phyloP scores from a whole-genome alignment of 2,113 vertebrate genomes.

The Nannospalax galili region DNA sequence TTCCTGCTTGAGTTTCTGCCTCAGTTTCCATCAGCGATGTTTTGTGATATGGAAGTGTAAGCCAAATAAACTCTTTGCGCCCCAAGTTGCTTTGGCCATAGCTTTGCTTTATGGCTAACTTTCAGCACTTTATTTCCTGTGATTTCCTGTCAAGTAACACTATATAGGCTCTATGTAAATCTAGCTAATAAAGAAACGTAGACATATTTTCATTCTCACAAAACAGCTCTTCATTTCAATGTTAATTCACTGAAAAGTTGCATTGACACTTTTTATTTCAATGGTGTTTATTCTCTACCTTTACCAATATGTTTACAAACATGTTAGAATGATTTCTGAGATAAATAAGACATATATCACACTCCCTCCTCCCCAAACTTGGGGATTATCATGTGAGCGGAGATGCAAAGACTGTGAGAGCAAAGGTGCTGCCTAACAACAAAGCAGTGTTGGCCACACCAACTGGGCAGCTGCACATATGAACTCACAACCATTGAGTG shows the following conservation, averaged over 20 bases:
- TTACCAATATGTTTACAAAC: neutral
- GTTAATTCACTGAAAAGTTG: neutral
- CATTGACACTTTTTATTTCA: constrained; percentile 18
- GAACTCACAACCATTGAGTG: too few relatives aligned
- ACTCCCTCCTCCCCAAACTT: too few relatives aligned
- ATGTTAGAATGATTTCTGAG: neutral
- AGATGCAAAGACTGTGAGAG: too few relatives aligned
- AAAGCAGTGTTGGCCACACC: too few relatives aligned
- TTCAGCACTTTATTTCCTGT: neutral
- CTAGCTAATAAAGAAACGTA: neutral
- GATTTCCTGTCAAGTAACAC: neutral
- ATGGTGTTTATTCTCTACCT: neutral
- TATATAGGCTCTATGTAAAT: neutral
- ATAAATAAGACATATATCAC: too few relatives aligned
- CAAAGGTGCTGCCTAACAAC: too few relatives aligned
- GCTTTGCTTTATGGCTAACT: neutral
- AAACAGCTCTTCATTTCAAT: neutral
- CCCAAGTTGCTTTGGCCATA: neutral
- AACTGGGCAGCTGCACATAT: too few relatives aligned
- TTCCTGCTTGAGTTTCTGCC: too few relatives aligned
- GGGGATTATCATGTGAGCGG: too few relatives aligned
- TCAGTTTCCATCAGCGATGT: too few relatives aligned
- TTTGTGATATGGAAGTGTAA: too few relatives aligned
- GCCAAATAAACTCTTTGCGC: too few relatives aligned
- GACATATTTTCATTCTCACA: constrained; percentile 3